Evolutionary conservation across 2,113 vertebrate genomes (phyloP), one percentile per base, ranked within the genome.

Genomic region (Pavo muticus): DNA sequence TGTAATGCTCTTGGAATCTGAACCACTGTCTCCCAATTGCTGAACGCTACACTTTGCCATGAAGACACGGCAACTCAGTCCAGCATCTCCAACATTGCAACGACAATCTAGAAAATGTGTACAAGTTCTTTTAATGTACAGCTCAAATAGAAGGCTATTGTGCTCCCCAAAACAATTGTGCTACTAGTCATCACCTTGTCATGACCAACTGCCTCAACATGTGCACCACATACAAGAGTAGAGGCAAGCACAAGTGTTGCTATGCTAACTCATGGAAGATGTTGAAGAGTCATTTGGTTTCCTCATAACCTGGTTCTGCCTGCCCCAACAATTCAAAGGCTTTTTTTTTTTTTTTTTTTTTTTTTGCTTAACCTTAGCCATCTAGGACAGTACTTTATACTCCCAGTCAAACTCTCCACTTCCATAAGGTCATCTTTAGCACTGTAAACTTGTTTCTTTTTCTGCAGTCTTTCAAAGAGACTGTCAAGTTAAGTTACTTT

Each of bases 41-140:
- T 0, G 20, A 83, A 25, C 27, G 30, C 9, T 3, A 15, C 16
- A 11, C 24, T 9, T 16, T 8, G 17, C n/a, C 20, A 12, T 12
- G 21, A 42, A 80, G 64, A 65, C 10, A 61, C 24, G 7, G 17
- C 25, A 44, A 21, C 47, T 76, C 63, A 39, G 25, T 23, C 39
- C 35, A 3, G 0, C 45, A 18, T 65, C n/a, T 70, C 35, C 16
- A 19, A 2, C 29, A 6, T 7, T 7, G 20, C 35, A 17, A 10
- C 16, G 63, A 47, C 40, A 85, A 14, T 25, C 59, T 2, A 0
- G 17, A 73, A 48, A n/a, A 37, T 2, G 7, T 5, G 10, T 12
- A 40, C 7, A 50, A 27, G n/a, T 27, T 50, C n/a, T 37, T 70
- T 37, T 19, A n/a, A 60, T 0, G 0, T n/a, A 60, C 15, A 61